Evolutionary conservation across 2,888 invertebrate genomes (phyloP), one percentile per base, ranked within the genome.

Genomic region (Galeruca laticollis): DNA sequence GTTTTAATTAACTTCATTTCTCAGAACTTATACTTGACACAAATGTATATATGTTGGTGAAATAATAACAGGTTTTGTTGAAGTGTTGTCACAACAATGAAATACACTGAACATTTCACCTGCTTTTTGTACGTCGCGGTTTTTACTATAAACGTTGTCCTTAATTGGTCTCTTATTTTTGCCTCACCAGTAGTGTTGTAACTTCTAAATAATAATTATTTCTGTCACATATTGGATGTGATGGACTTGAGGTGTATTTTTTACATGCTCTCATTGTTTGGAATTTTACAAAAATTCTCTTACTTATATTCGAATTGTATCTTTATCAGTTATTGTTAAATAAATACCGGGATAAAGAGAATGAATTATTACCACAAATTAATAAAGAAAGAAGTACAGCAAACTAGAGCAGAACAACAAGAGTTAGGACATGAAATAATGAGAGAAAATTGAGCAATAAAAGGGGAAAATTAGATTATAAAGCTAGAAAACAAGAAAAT

Each of bases 161-260:
- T 69, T 74, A 74, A 74, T 74, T 74, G 74, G 73, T 66, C 76
- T 78, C 74, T 73, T 74, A 73, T 74, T 73, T 74, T 75, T 73
- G 72, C 75, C 71, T 73, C 60, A 52, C 52, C 33, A 51, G 20
- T 62, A n/a, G 52, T 37, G 40, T 62, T 15, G 35, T 20, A 40
- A 5, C 37, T 13, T 37, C 37, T 59, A 21, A 35, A 13, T 31
- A 31, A 31, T 56, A 20, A 21, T 43, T 43, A n/a, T n/a, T n/a
- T n/a, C n/a, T n/a, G n/a, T n/a, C n/a, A n/a, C n/a, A n/a, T n/a
- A n/a, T n/a, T n/a, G n/a, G n/a, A n/a, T n/a, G 3, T 43, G 15
- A 49, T 49, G 6, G 18, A 4, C 15, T 49, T 15, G 15, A 18
- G 3, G 3, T n/a, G 9, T 18, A 13, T n/a, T 26, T 49, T 13